Evolutionary conservation across 2,888 invertebrate genomes (phyloP), one percentile per base, ranked within the genome.

Genomic region (Candidula unifasciata): DNA sequence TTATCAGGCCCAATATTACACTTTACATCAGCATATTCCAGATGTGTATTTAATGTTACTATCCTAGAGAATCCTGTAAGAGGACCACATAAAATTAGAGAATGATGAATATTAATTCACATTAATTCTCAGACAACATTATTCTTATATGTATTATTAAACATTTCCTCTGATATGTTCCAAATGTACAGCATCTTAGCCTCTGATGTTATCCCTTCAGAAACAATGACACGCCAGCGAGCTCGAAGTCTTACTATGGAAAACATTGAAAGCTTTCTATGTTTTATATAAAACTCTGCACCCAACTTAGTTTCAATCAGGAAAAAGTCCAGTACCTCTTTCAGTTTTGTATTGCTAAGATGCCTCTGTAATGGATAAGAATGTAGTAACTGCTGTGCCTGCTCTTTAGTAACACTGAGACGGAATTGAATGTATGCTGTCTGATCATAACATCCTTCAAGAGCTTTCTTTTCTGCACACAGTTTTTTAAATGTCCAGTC

Each of bases 361-460:
- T 52, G 3, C 30, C 73, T 79, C 18, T 44, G 24, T 21, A 83
- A 44, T 8, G 83, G 83, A 44, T 79, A 79, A 2, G 79, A 64
- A 30, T n/a, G 5, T 27, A 80, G 8, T 54, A 83, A 0, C 8
- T 37, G 3, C 2, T 79, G 18, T 13, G 83, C 71, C n/a, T n/a
- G 8, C 16, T 44, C 52, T 35, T 71, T 64, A 13, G 83, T 73
- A 78, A 71, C 64, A 8, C 30, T 27, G 21, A 83, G 54, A 1
- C 83, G 77, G 30, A 69, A 44, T 60, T 83, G 83, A 35, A 83
- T 3, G 54, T 83, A 83, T 0, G 27, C 79, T 30, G 24, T n/a
- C 64, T 80, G 83, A 13, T 73, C 77, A 8, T 6, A 10, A 73
- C 83, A 83, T 30, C 83, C 83, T 57, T 83, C 83, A 18, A 83